Conservation (phyloP, 1,140 invertebrate genomes). For the Potamilus streckersoni region DNA sequence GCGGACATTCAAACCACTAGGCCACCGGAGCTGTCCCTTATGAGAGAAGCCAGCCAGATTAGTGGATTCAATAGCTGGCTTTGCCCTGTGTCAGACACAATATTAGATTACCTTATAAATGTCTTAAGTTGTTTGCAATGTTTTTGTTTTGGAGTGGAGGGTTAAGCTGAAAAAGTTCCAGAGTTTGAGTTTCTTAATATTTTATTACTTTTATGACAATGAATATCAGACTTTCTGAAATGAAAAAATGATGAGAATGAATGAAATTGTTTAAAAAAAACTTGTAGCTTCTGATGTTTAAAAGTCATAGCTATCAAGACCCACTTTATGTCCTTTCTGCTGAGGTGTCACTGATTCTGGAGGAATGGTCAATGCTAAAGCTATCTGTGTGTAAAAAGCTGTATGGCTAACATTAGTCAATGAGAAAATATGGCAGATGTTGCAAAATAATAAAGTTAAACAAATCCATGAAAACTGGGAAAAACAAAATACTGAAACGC, state of each 20-base stretch:
- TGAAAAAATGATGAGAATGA: background rate
- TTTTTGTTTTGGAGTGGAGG: background rate
- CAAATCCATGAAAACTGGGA: too few species aligned
- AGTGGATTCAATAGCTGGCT: background rate
- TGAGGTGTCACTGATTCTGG: background rate
- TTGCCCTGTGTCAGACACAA: background rate
- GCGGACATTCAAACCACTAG: too few species aligned
- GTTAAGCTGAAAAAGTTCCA: background rate
- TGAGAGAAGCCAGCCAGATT: background rate
- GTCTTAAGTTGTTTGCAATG: background rate
- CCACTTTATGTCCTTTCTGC: background rate
- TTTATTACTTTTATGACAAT: background rate
- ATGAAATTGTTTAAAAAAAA: background rate
- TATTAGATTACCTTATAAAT: background rate
- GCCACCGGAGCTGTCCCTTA: too few species aligned
- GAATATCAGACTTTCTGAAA: background rate
- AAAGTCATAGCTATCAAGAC: background rate
- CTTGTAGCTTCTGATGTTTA: background rate
- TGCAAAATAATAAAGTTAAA: too few species aligned
- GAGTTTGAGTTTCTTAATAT: too few species aligned
- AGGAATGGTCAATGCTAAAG: conserved; percentile 4
- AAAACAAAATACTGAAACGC: too few species aligned
- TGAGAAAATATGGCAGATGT: too few species aligned
- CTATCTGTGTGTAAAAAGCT: background rate
- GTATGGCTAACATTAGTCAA: too few species aligned